These are phyloP conservation scores for Drosophila ogumai DNA, from an alignment of 1,140 invertebrate genomes.

Conservation along the genomic window DNA sequence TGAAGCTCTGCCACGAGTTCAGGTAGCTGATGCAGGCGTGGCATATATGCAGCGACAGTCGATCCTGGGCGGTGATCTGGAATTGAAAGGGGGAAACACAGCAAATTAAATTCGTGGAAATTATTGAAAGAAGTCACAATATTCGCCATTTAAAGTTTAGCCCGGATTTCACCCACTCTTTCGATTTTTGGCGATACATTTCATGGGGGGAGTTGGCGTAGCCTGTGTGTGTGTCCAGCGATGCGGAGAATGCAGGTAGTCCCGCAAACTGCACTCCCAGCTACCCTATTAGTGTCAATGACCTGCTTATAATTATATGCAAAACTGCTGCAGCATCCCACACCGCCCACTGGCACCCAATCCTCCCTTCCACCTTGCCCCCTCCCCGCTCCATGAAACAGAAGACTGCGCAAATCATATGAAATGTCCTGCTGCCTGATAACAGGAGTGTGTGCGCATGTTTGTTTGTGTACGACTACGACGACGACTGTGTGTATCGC, in stretches of 20 bases:
- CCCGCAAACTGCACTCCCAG: conserved; percentile 12
- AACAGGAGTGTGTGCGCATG: conserved; percentile 58
- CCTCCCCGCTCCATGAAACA: neutral
- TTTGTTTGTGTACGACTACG: conserved; percentile 43
- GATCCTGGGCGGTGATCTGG: conserved; percentile 78
- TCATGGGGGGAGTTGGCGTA: neutral
- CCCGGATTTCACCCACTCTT: conserved; percentile 1
- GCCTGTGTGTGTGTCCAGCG: conserved; percentile 32
- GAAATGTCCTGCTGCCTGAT: conserved; percentile 72
- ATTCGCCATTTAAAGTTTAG: conserved; percentile 2
- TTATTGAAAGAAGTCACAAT: neutral
- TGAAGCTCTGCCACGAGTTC: conserved; percentile 85
- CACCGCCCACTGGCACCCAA: conserved; percentile 26
- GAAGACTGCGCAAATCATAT: conserved; percentile 62
- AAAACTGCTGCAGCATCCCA: conserved; percentile 62
- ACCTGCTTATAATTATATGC: conserved; percentile 83
- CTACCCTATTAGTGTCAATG: conserved; percentile 73
- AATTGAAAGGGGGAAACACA: conserved; percentile 23
- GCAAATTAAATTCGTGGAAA: neutral
- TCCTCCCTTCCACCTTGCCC: neutral
- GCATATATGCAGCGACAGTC: conserved; percentile 78
- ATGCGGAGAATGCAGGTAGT: conserved; percentile 48
- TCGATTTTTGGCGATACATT: conserved; percentile 3
- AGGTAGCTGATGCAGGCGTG: conserved; percentile 84
- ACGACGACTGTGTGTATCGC: conserved; percentile 34